Evolutionary conservation across 2,888 invertebrate species (phyloP).

Genomic region (Cephonodes hylas): DNA sequence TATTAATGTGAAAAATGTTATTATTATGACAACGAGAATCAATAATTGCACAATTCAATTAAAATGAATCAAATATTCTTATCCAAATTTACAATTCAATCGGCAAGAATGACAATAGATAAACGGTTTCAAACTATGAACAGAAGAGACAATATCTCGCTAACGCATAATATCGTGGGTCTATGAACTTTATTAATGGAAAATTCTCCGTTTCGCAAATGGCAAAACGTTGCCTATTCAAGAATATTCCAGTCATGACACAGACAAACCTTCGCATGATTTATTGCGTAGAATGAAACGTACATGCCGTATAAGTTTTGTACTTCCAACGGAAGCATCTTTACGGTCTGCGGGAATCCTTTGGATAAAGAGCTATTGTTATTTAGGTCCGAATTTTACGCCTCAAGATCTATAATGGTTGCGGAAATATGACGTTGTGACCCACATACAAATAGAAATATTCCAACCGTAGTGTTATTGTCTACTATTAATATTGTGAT

Average conservation of each 20-base stretch:
- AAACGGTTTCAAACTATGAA: background rate
- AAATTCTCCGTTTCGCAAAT: background rate
- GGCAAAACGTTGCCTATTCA: background rate
- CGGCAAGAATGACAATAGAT: background rate
- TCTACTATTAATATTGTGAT: background rate
- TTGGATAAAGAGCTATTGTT: background rate
- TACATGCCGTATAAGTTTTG: background rate
- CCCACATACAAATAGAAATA: constrained; percentile 19
- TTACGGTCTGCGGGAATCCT: background rate
- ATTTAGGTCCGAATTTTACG: constrained; percentile 19
- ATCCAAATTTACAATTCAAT: background rate
- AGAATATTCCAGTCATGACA: background rate
- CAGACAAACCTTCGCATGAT: background rate
- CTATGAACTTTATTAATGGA: background rate
- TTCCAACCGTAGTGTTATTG: background rate
- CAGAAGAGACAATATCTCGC: background rate
- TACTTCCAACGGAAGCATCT: background rate
- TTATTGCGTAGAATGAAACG: background rate
- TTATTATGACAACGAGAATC: too few species aligned
- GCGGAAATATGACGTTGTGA: constrained; percentile 19
- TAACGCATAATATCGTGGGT: background rate
- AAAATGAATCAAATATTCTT: too few species aligned
- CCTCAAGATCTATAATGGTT: constrained; percentile 17
- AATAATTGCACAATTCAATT: too few species aligned
- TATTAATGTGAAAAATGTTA: too few species aligned